phyloP scores from a whole-genome alignment of 2,797 vertebrate species.

The Distichodus sexfasciatus region DNA sequence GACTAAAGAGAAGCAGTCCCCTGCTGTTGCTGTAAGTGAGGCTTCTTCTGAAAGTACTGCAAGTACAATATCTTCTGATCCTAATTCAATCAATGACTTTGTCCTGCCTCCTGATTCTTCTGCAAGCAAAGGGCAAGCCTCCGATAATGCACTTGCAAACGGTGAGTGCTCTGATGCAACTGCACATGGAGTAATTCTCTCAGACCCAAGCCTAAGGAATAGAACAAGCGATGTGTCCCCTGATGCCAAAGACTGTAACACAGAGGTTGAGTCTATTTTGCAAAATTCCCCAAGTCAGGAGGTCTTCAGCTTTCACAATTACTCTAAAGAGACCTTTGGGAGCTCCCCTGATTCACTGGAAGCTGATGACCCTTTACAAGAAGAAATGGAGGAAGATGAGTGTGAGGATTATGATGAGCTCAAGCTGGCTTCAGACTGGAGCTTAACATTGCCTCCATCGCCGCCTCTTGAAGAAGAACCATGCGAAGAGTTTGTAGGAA shows the following conservation, averaged over 20 bases:
- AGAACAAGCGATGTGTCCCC: constrained; percentile 4
- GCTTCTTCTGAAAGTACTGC: neutral
- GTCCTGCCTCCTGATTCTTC: neutral
- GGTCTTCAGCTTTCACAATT: constrained; percentile 81
- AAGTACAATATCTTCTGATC: neutral
- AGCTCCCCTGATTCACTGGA: constrained; percentile 54
- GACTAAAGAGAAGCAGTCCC: neutral
- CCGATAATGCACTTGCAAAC: neutral
- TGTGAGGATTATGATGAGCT: constrained; percentile 42
- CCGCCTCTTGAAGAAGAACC: constrained; percentile 48
- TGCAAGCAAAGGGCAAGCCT: neutral
- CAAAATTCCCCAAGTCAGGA: constrained; percentile 69
- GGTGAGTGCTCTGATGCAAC: neutral
- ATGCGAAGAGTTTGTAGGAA: constrained; percentile 31
- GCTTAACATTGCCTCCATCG: constrained; percentile 59
- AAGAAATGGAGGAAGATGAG: constrained; percentile 49
- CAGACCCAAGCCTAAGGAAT: constrained; percentile 21
- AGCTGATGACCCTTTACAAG: constrained; percentile 41
- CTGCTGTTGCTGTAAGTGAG: constrained; percentile 1
- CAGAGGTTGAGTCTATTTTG: constrained; percentile 38
- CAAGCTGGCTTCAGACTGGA: constrained; percentile 57
- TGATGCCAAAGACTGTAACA: constrained; percentile 33
- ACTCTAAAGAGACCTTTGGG: constrained; percentile 75
- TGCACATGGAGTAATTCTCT: neutral
- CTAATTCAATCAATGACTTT: neutral